phyloP scores from a whole-genome alignment of 2,113 vertebrate species.

The Hucho hucho region DNA sequence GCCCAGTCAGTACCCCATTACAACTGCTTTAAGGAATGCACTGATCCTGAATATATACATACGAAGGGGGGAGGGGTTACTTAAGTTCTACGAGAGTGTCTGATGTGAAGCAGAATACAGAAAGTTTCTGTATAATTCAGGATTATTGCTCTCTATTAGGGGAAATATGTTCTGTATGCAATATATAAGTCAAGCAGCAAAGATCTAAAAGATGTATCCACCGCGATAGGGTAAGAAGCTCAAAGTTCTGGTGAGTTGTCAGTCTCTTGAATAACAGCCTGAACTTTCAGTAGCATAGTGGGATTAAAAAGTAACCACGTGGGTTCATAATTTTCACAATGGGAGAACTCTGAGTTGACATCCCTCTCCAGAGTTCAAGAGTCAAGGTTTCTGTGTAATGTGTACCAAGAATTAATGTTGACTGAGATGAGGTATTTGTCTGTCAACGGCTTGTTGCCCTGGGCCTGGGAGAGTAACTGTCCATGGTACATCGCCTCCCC shows the following conservation, averaged over 20 bases:
- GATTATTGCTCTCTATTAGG: no score
- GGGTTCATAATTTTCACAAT: no score
- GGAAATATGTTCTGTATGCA: background rate
- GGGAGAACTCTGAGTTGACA: no score
- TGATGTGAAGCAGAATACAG: background rate
- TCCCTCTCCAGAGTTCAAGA: background rate
- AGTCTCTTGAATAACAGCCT: no score
- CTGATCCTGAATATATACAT: slow-evolving; percentile 10
- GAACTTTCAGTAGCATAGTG: no score
- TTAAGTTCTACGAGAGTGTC: background rate
- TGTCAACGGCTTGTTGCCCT: background rate
- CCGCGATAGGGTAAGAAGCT: no score
- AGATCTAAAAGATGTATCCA: background rate
- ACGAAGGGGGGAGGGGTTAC: slow-evolving; percentile 10
- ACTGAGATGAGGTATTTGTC: slow-evolving; percentile 6
- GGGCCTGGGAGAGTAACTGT: background rate
- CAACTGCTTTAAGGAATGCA: slow-evolving; percentile 28
- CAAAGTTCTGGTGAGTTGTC: no score
- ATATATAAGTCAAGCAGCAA: background rate
- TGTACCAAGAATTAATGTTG: background rate
- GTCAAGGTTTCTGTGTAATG: background rate
- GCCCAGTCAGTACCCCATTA: slow-evolving; percentile 10
- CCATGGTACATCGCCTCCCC: background rate
- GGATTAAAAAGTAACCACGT: no score
- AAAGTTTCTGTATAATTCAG: background rate